phyloP scores from a whole-genome alignment of 1,140 invertebrate genomes.

The Polypedilum pembai region DNA sequence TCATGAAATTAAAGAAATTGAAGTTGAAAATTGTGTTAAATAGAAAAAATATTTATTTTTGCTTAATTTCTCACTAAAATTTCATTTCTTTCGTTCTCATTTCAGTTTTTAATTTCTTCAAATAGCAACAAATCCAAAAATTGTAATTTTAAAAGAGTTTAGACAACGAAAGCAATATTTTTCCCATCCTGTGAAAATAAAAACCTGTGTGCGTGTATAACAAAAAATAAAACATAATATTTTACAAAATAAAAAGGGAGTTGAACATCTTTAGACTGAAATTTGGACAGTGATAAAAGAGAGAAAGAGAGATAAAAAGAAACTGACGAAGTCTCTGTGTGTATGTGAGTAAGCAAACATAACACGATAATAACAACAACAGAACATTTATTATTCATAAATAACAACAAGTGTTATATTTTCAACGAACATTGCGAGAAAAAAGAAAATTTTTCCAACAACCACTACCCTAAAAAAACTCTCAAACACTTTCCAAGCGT shows the following conservation, averaged over 20 bases:
- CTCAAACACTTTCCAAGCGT: background rate
- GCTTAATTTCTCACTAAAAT: background rate
- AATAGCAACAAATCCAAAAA: background rate
- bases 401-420: slow-evolving; percentile 19
- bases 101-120: background rate
- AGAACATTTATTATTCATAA: background rate
- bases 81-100: background rate
- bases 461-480: slow-evolving; percentile 6
- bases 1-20: background rate
- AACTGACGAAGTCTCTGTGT: too few species aligned
- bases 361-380: too few species aligned
- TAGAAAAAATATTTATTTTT: background rate
- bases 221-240: background rate
- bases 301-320: too few species aligned
- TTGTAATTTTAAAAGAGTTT: background rate
- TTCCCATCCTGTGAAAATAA: slow-evolving; percentile 8
- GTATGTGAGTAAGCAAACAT: background rate
- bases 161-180: slow-evolving; percentile 12
- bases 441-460: background rate
- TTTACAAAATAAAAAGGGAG: background rate
- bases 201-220: slow-evolving; percentile 16
- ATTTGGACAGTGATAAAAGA: background rate
- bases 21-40: background rate
- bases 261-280: background rate
- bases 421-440: background rate